Evolutionary conservation across 2,113 vertebrate genomes (phyloP).

Genomic region (Philantomba maxwellii): DNA sequence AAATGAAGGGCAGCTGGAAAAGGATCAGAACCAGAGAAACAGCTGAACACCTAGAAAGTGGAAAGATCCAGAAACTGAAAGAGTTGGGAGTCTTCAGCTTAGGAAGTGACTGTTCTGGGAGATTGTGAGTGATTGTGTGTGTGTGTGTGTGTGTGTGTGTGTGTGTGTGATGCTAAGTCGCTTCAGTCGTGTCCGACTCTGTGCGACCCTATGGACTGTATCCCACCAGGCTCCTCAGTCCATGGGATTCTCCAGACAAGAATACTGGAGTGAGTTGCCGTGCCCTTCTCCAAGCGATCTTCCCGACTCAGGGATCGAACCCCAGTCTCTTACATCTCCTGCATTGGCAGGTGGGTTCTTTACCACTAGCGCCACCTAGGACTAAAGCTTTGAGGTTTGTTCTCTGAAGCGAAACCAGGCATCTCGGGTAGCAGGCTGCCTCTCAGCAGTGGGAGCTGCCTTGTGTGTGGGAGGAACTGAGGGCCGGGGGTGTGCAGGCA

Average conservation of each 20-base stretch:
- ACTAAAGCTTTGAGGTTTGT: not conserved
- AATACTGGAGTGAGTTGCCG: not conserved
- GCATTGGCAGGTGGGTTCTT: not conserved
- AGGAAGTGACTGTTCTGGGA: not conserved
- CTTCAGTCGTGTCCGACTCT: not conserved
- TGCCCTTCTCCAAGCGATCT: not conserved
- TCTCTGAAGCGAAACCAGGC: not conserved
- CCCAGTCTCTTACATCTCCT: not conserved
- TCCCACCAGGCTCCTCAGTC: not conserved
- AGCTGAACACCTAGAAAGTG: not conserved
- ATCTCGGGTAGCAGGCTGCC: not conserved
- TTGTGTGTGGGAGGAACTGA: not conserved
- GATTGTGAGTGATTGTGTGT: not conserved
- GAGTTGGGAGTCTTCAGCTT: not conserved
- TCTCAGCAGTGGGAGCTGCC: rapidly evolving
- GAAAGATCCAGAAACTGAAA: not conserved
- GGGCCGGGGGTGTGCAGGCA: not conserved
- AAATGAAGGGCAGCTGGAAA: not conserved
- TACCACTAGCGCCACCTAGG: not conserved
- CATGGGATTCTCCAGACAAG: not conserved
- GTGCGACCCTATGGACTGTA: not conserved
- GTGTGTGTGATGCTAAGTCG: not conserved
- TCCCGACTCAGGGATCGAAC: not conserved
- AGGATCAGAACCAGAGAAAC: not conserved
- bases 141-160: not conserved